A percentile compares a stretch with the other conserved stretches of the same genome.
Evolutionary conservation across 2,888 invertebrate genomes (phyloP).

Genomic region (Thalpophila matura): DNA sequence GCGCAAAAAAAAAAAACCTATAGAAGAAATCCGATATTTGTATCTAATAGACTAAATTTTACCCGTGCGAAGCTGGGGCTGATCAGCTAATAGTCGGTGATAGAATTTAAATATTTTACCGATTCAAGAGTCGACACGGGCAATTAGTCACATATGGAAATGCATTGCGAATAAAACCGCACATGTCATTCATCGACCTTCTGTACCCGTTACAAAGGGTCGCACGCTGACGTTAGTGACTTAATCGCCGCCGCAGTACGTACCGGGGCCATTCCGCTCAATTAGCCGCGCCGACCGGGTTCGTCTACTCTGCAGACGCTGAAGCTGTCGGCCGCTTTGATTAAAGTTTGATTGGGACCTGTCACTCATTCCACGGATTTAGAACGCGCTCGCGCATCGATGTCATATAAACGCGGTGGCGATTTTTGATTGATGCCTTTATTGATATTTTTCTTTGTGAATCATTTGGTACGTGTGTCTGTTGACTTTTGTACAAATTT

Average conservation of each 20-base stretch:
- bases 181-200: constrained; percentile 53
- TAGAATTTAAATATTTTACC: constrained; percentile 30
- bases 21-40: too few relatives aligned
- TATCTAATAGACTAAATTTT: too few relatives aligned
- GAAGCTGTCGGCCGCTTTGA: constrained; percentile 84
- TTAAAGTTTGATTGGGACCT: constrained; percentile 87
- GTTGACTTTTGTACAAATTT: constrained; percentile 25
- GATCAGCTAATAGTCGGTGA: too few relatives aligned
- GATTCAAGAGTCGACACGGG: constrained; percentile 14
- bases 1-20: too few relatives aligned
- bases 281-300: constrained; percentile 81
- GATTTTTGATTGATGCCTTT: constrained; percentile 59
- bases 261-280: constrained; percentile 83
- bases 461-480: constrained; percentile 30
- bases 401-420: constrained; percentile 70
- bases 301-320: constrained; percentile 79
- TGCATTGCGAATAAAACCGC: constrained; percentile 46
- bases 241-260: constrained; percentile 65
- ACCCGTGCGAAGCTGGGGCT: too few relatives aligned
- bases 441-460: constrained; percentile 44
- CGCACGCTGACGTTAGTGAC: constrained; percentile 67
- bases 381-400: constrained; percentile 71
- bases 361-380: constrained; percentile 80
- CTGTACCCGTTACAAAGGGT: constrained; percentile 34
- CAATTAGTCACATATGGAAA: constrained; percentile 44